phyloP scores from a whole-genome alignment of 2,888 invertebrate genomes.

The Pegoplata infirma region DNA sequence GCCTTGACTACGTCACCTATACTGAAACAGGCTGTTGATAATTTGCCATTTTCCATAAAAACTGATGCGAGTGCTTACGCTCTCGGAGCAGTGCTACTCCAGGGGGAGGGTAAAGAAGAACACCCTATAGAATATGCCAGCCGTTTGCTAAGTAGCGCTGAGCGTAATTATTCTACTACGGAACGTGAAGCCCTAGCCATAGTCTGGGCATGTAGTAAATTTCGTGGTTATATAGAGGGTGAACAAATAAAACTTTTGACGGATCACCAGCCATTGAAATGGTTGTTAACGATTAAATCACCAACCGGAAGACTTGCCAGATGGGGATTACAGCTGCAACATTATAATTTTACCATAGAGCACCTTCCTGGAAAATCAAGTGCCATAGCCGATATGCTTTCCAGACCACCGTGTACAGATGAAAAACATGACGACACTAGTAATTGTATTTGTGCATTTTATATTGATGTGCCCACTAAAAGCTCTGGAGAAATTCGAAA shows the following conservation, averaged over 20 bases:
- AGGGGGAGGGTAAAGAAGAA: slow-evolving; percentile 27
- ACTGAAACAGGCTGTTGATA: slow-evolving; percentile 24
- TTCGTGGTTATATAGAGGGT: slow-evolving; percentile 75
- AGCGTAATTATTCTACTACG: slow-evolving; percentile 74
- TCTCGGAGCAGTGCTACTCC: too few species aligned
- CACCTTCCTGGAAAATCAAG: slow-evolving; percentile 73
- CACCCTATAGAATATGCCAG: slow-evolving; percentile 61
- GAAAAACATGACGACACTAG: too few species aligned
- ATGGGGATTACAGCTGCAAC: slow-evolving; percentile 77
- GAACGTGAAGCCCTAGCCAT: slow-evolving; percentile 74
- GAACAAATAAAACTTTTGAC: slow-evolving; percentile 68
- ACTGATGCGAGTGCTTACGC: slow-evolving; percentile 25
- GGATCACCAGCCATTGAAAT: slow-evolving; percentile 78
- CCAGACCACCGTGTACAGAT: too few species aligned
- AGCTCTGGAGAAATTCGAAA: slow-evolving; percentile 33
- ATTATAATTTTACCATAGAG: slow-evolving; percentile 72
- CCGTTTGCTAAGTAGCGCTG: slow-evolving; percentile 66
- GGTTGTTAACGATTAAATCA: slow-evolving; percentile 75
- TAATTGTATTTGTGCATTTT: too few species aligned
- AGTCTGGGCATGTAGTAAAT: too few species aligned
- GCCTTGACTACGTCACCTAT: slow-evolving; percentile 18
- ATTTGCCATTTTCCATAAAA: slow-evolving; percentile 27
- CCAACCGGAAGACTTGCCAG: slow-evolving; percentile 75
- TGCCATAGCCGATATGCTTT: slow-evolving; percentile 43
- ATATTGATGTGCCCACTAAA: too few species aligned